A percentile compares a stretch with the other conserved stretches of the same genome.
phyloP scores from a whole-genome alignment of 2,797 vertebrate genomes.

The Scomberomorus guttatus region DNA sequence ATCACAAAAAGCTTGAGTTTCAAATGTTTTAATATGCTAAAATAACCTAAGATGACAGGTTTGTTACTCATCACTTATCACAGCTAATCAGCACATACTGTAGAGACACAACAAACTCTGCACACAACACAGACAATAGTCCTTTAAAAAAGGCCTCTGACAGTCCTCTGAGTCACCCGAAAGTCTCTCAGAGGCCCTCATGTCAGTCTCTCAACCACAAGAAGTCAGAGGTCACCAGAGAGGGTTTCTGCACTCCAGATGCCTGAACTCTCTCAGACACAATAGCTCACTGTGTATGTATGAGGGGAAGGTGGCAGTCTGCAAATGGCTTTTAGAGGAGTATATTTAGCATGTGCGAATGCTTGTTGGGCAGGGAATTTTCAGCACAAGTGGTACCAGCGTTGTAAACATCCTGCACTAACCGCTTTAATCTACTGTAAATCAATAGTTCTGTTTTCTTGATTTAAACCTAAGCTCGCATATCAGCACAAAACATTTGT shows the following conservation, averaged over 20 bases:
- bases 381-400: constrained; percentile 21
- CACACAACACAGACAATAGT: constrained; percentile 30
- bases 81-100: constrained; percentile 6
- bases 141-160: constrained; percentile 49
- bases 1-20: not conserved
- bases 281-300: constrained; percentile 73
- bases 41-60: not conserved
- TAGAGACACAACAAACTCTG: constrained; percentile 28
- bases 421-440: constrained; percentile 18
- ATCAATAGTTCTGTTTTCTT: not conserved
- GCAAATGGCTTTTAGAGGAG: constrained; percentile 57
- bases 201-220: constrained; percentile 69
- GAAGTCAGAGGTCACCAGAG: constrained; percentile 73
- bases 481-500: constrained; percentile 53
- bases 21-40: constrained; percentile 1
- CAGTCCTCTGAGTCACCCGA: constrained; percentile 69
- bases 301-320: constrained; percentile 57
- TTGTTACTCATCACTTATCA: constrained; percentile 24
- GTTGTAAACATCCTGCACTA: constrained; percentile 57
- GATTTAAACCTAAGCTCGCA: constrained; percentile 27
- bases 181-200: constrained; percentile 58
- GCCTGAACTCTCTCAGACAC: constrained; percentile 78
- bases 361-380: constrained; percentile 21
- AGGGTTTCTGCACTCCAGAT: constrained; percentile 83
- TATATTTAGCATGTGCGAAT: constrained; percentile 72